Base-by-base conservation (phyloP, 2,888 invertebrate species). In the Perizoma flavofasciatum region DNA sequence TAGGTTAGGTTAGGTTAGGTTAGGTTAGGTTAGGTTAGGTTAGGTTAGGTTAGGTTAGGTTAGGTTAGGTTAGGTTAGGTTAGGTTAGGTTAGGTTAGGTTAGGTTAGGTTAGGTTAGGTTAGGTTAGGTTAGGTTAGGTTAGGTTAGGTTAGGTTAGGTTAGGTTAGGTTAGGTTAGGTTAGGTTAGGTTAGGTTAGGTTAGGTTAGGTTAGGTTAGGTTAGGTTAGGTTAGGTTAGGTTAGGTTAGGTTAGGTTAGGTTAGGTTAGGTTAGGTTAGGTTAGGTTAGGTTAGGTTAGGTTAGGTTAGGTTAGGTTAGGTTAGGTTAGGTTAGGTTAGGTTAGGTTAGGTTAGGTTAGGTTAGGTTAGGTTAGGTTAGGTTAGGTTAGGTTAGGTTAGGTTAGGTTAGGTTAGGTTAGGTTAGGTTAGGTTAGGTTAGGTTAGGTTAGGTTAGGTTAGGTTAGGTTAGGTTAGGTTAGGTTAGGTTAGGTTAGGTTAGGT, bases 81-180 rank as follows among this genome's bases (percentile, higher is more conserved):
- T n/a, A n/a, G n/a, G n/a, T n/a, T n/a, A n/a, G n/a, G n/a, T n/a
- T n/a, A n/a, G n/a, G n/a, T n/a, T n/a, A n/a, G n/a, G n/a, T n/a
- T n/a, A n/a, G n/a, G n/a, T n/a, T n/a, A n/a, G n/a, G n/a, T n/a
- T n/a, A n/a, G n/a, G n/a, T n/a, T n/a, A n/a, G n/a, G n/a, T n/a
- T n/a, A n/a, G n/a, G n/a, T n/a, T n/a, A n/a, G n/a, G n/a, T n/a
- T n/a, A n/a, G n/a, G n/a, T n/a, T 40, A 40, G 40, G 40, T 40
- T 40, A 40, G 40, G 40, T 40, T 40, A 40, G 40, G 40, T 40
- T 40, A 40, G 40, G 40, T 40, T 40, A 40, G 40, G 40, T 40
- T 40, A 40, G 40, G 40, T 40, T 40, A 40, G 40, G 40, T 40
- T 40, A 40, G 40, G 40, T 40, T 40, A 40, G 40, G 40, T 40